Evolutionary conservation across 2,888 invertebrate genomes (phyloP), one percentile per base, ranked within the genome.

Genomic region (Globia sparganii): DNA sequence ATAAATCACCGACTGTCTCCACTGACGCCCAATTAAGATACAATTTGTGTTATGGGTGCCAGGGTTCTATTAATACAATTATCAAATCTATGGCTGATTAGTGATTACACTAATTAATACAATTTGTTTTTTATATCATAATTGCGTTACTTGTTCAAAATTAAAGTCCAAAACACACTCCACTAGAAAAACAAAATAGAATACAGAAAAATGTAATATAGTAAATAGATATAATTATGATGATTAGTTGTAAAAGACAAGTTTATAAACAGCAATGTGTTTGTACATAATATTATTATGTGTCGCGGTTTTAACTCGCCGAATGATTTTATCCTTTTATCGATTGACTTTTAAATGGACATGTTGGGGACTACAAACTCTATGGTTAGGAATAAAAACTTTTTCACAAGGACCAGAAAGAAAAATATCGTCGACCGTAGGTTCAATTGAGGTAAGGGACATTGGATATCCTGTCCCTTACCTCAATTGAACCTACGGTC

Each of bases 251-350:
- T 81, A 83, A 88, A 88, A 88, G 85, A 89, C 86, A 85, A 86
- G 62, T 87, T 80, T 83, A 69, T 74, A 69, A 72, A 72, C 77
- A 74, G 69, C 78, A 69, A 77, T 80, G 78, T 78, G 75, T 85
- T 88, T 88, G 88, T 88, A 88, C 88, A 88, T 89, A 88, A 86
- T 75, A 77, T 71, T 83, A 83, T 80, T 84, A 82, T 88, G 87
- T 88, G 72, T 75, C 74, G 77, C 86, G 68, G 72, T 80, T 80
- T 78, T 82, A 37, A 75, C 71, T 85, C 68, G 81, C 72, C 53
- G 4, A 75, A 73, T 78, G 73, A 83, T 88, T 87, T 82, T 85
- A 87, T 80, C 46, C n/a, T 78, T 87, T 87, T 87, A 87, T 81
- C 67, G 53, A 76, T 86, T 88, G 87, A 88, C 89, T 80, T 82